phyloP scores from a whole-genome alignment of 1,140 invertebrate species.

The Alviniconcha marisindica region DNA sequence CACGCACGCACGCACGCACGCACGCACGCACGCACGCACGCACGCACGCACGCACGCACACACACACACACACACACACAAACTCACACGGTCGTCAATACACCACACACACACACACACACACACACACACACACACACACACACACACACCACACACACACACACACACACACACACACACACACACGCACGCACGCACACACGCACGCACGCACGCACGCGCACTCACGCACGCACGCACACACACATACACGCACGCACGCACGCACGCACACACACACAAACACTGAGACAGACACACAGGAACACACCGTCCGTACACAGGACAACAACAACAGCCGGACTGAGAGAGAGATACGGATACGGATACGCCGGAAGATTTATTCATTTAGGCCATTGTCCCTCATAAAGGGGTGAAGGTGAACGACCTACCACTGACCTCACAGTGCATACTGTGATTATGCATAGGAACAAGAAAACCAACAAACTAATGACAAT shows the following conservation, averaged over 20 bases:
- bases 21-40: background rate
- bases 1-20: background rate
- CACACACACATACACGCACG: slow-evolving; percentile 12
- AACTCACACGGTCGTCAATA: too few species aligned
- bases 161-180: too few species aligned
- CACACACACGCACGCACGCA: background rate
- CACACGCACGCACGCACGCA: background rate
- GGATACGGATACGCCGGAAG: background rate
- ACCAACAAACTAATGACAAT: too few species aligned
- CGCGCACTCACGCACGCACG: background rate
- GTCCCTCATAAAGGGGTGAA: background rate
- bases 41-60: background rate
- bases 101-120: too few species aligned
- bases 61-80: slow-evolving; percentile 1
- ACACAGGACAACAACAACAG: background rate
- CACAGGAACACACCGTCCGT: background rate
- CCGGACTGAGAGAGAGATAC: background rate
- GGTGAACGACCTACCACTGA: background rate
- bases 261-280: slow-evolving; percentile 12
- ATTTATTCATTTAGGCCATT: too few species aligned
- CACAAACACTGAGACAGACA: background rate
- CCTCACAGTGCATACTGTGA: too few species aligned
- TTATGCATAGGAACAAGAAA: too few species aligned
- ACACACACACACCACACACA: too few species aligned
- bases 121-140: too few species aligned